A percentile compares a stretch with the other conserved stretches of the same genome.
Conservation (phyloP, 2,797 vertebrate species). For the Poeciliopsis infans region DNA sequence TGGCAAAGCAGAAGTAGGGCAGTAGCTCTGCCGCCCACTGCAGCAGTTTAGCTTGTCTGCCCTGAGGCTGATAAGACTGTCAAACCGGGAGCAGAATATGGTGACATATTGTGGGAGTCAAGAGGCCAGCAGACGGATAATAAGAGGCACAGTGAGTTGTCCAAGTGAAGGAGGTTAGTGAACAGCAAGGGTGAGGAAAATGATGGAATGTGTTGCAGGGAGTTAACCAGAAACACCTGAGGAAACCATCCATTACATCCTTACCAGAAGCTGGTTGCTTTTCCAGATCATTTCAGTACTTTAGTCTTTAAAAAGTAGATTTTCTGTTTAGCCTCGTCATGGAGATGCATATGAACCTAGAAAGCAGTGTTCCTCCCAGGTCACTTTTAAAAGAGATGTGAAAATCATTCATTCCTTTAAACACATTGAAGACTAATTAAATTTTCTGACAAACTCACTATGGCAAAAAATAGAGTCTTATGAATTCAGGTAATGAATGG, state of each 20-base stretch:
- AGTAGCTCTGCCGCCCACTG: slow-evolving; percentile 41
- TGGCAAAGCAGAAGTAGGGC: slow-evolving; percentile 39
- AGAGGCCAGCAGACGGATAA: slow-evolving; percentile 53
- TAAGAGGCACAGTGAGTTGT: slow-evolving; percentile 25
- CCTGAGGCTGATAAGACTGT: slow-evolving; percentile 57
- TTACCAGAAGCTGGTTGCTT: neutral
- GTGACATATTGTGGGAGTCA: slow-evolving; percentile 56
- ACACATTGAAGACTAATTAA: neutral
- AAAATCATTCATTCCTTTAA: neutral
- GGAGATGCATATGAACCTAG: neutral
- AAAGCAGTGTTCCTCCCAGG: neutral
- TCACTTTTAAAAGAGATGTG: neutral
- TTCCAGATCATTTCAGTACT: neutral
- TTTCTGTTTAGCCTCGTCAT: neutral
- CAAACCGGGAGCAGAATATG: slow-evolving; percentile 39
- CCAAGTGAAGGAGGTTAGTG: slow-evolving; percentile 13
- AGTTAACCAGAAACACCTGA: neutral
- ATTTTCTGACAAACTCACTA: neutral
- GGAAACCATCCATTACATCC: neutral
- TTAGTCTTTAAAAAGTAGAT: neutral
- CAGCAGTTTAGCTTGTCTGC: slow-evolving; percentile 42
- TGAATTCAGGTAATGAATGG: neutral
- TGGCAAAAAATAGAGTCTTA: neutral
- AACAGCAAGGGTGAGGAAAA: slow-evolving; percentile 1
- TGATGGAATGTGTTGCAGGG: neutral